phyloP scores from a whole-genome alignment of 2,113 vertebrate species.

The Pollachius pollachius region DNA sequence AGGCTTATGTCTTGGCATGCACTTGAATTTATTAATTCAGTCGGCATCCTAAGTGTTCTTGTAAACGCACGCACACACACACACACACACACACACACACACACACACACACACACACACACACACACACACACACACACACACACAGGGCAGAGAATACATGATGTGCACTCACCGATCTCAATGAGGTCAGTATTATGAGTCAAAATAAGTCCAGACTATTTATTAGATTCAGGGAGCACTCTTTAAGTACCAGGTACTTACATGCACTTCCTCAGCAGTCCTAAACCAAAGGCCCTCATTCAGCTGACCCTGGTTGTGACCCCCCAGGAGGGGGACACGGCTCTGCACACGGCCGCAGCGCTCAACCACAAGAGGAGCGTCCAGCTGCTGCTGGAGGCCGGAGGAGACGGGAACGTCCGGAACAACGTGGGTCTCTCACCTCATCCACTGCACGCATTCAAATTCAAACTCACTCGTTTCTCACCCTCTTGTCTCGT shows the following conservation, averaged over 20 bases:
- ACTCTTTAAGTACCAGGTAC: too few relatives aligned
- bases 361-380: constrained; percentile 87
- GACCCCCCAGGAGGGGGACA: constrained; percentile 79
- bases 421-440: constrained; percentile 78
- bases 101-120: not conserved
- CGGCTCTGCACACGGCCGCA: constrained; percentile 86
- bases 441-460: not conserved
- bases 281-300: too few relatives aligned
- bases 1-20: too few relatives aligned
- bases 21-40: too few relatives aligned
- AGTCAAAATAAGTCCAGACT: too few relatives aligned
- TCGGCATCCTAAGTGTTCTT: too few relatives aligned
- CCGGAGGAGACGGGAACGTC: constrained; percentile 77
- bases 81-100: not conserved
- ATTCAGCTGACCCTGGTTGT: not conserved
- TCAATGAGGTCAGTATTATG: too few relatives aligned
- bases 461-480: not conserved
- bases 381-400: constrained; percentile 83
- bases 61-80: not conserved
- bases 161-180: too few relatives aligned
- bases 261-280: too few relatives aligned
- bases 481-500: not conserved
- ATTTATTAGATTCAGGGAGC: too few relatives aligned
- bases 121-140: not conserved
- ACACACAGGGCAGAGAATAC: too few relatives aligned